Evolutionary conservation across 2,888 invertebrate species (phyloP), one percentile per base, ranked within the genome.

Genomic region (Drosophila kambysellisi): DNA sequence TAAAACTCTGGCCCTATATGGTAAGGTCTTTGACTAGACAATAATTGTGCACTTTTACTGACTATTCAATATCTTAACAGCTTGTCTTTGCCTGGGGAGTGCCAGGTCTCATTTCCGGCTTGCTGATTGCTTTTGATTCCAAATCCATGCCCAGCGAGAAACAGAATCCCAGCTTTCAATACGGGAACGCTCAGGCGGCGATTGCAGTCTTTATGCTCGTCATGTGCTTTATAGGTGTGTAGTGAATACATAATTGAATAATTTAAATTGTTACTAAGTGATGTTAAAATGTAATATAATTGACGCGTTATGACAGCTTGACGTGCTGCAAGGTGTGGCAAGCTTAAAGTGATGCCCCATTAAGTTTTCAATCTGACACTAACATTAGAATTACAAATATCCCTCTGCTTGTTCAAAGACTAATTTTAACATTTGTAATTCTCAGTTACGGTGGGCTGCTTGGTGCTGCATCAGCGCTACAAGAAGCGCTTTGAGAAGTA

Each of bases 381-480:
- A 4, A n/a, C 43, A 51, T 11, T 29, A 15, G 11, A 3, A 39
- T 11, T 25, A 9, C 1, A 37, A 29, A 39, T 2, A 3, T 5
- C 0, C 0, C 2, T n/a, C 7, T 17, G 32, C 7, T 53, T 43
- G 4, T 3, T 4, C 4, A 7, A 8, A 33, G 0, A 20, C 29
- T 50, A 57, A 58, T 41, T 8, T 25, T 30, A 1, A 4, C n/a
- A 7, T 39, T 11, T 35, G 11, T 0, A 25, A 64, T 77, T 94
- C 91, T 7, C 93, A 95, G 97, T 97, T 56, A 97, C 97, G 0
- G 95, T 96, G 5, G 96, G 97, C 2, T 97, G 97, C 88, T 94
- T 98, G 68, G 96, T 98, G 37, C 93, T 98, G 65, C 97, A 97
- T 93, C 96, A 97, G 89, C 94, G 98, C 41, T 96, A 96, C 91